Evolutionary conservation across 2,888 invertebrate genomes (phyloP).

Genomic region (Euplagia quadripunctaria): DNA sequence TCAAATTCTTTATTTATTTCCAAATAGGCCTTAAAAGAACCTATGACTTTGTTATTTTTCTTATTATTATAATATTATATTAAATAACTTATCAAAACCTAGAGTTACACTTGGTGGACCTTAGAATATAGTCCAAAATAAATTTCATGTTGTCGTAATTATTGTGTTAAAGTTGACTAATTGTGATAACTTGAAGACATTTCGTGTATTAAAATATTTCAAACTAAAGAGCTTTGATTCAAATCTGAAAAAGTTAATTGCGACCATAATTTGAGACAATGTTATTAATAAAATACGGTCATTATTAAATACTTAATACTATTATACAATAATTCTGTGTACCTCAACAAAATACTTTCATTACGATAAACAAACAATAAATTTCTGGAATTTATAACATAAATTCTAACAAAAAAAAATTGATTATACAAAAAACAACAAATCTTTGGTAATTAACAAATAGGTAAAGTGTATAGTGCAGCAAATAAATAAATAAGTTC

Average conservation of each 20-base stretch:
- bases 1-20: too few species aligned
- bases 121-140: neutral
- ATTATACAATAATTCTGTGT: constrained; percentile 28
- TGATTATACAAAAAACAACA: constrained; percentile 35
- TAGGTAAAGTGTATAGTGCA: constrained; percentile 39
- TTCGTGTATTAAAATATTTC: constrained; percentile 43
- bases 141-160: neutral
- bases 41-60: neutral
- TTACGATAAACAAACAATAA: constrained; percentile 28
- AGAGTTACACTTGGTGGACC: neutral
- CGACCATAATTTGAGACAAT: constrained; percentile 50
- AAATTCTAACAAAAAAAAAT: constrained; percentile 33
- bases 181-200: neutral
- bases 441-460: constrained; percentile 64
- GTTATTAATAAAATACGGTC: constrained; percentile 53
- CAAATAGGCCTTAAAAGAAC: too few species aligned
- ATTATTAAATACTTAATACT: constrained; percentile 48
- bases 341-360: constrained; percentile 17
- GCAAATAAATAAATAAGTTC: constrained; percentile 40
- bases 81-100: neutral
- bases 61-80: neutral
- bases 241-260: constrained; percentile 49
- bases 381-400: neutral
- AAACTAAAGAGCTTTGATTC: constrained; percentile 51
- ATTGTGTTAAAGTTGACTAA: too few species aligned